Percentiles rank a stretch among this genome's conserved stretches.
phyloP scores from a whole-genome alignment of 2,888 invertebrate genomes.

The Eupsilia transversa region DNA sequence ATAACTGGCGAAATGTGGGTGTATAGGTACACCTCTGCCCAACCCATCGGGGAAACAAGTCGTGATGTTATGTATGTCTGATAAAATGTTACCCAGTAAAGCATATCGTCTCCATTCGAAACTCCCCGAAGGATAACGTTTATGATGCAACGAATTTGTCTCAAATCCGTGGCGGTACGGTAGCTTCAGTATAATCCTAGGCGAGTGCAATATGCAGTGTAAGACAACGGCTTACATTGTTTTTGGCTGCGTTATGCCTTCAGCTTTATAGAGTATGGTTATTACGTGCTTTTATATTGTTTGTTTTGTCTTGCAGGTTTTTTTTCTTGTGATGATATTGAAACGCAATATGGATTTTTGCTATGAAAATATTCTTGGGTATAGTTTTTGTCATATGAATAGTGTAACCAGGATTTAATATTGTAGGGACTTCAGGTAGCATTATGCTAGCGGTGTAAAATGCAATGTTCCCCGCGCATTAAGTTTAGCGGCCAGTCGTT shows the following conservation, averaged over 20 bases:
- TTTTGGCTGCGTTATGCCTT: constrained; percentile 48
- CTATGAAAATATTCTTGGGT: neutral
- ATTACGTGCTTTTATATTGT: constrained; percentile 52
- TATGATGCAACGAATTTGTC: constrained; percentile 63
- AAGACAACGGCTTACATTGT: constrained; percentile 60
- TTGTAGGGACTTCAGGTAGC: no score
- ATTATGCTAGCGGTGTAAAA: no score
- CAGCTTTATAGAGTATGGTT: constrained; percentile 46
- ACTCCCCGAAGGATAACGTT: constrained; percentile 41
- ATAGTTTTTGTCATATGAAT: neutral
- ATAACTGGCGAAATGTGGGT: no score
- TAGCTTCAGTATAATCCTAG: constrained; percentile 45
- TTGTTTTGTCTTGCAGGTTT: constrained; percentile 27
- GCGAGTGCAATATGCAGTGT: constrained; percentile 62
- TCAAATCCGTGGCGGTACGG: constrained; percentile 55
- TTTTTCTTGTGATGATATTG: constrained; percentile 27
- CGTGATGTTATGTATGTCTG: no score
- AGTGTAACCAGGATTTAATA: neutral
- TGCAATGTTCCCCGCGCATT: no score
- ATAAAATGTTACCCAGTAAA: neutral
- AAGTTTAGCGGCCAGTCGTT: no score
- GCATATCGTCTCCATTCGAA: constrained; percentile 25
- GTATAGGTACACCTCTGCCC: no score
- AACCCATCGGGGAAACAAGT: no score
- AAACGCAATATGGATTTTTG: constrained; percentile 1